Base-by-base conservation (phyloP, 2,888 invertebrate genomes). In the Aproaerema taeniolella region DNA sequence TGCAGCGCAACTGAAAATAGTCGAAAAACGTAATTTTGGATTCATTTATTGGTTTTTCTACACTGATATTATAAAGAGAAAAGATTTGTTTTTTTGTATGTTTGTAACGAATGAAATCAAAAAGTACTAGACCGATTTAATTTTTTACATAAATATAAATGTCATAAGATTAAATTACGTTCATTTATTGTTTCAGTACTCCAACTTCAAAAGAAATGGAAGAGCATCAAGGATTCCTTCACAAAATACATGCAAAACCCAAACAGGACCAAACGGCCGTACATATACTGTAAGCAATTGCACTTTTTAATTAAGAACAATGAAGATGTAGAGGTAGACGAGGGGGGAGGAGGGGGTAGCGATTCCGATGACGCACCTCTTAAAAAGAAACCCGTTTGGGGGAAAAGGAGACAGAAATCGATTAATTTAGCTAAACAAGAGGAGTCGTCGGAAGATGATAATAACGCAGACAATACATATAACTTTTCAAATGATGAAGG, bases 171-270 rank as follows among this genome's bases (percentile, higher is more conserved):
- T 26, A 26, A 5, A 25, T 25, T 5, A 25, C 10, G 7, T 6
- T 25, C 10, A 2, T n/a, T 12, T 8, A 14, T 26, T 6, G 14
- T 44, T 52, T 52, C 73, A 86, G 86, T 81, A 60, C 56, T 82
- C 4, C 82, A 85, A 55, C 63, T 86, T 5, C 83, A 85, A 53
- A 85, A 82, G 58, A 86, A 85, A 63, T 86, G 85, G 85, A 86
- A 85, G 48, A 78, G 85, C 49, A 74, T 85, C 9, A 59, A 82
- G 16, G 86, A 86, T 45, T 77, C 78, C 46, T 85, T 75, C 45
- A 70, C 73, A 43, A 83, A 83, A 43, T 82, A 77, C 55, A 37
- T 75, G 16, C 45, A 59, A 1, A 71, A 81, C 39, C 82, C 82
- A 1, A 65, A 61, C 10, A 67, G 69, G 54, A 73, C 73, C 4